Percentiles rank a stretch among this genome's conserved stretches.
phyloP scores from a whole-genome alignment of 1,140 invertebrate species.

The Chrysomallon squamiferum region DNA sequence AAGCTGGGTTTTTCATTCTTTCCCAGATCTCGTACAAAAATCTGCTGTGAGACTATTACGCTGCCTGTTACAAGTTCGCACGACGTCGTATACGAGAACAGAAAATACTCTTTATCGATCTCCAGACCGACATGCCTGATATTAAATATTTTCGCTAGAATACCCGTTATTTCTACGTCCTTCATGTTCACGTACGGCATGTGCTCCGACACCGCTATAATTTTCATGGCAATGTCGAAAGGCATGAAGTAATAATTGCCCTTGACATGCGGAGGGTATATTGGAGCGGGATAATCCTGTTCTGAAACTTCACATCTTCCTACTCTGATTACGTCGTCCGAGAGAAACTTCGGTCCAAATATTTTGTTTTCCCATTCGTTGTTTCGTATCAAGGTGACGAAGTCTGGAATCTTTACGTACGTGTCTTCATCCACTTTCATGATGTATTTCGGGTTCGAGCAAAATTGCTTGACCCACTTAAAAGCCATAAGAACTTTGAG shows the following conservation, averaged over 20 bases:
- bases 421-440: slow-evolving; percentile 67
- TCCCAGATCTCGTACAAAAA: too few species aligned
- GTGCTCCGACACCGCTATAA: slow-evolving; percentile 38
- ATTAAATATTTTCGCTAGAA: slow-evolving; percentile 44
- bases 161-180: slow-evolving; percentile 63
- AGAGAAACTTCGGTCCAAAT: background rate
- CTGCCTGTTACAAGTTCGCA: background rate
- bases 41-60: too few species aligned
- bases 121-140: background rate
- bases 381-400: background rate
- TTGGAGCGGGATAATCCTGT: slow-evolving; percentile 26
- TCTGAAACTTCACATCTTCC: slow-evolving; percentile 42
- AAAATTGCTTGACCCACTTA: slow-evolving; percentile 77
- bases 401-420: slow-evolving; percentile 55
- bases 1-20: too few species aligned
- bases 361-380: background rate
- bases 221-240: slow-evolving; percentile 25
- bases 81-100: background rate
- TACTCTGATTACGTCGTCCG: background rate
- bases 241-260: slow-evolving; percentile 51
- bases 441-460: slow-evolving; percentile 65
- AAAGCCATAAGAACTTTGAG: slow-evolving; percentile 85
- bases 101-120: background rate
- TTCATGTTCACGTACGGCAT: slow-evolving; percentile 56
- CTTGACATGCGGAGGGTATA: slow-evolving; percentile 39